Base-by-base conservation (phyloP, 1,140 invertebrate species). In the Zaprionus ghesquierei region DNA sequence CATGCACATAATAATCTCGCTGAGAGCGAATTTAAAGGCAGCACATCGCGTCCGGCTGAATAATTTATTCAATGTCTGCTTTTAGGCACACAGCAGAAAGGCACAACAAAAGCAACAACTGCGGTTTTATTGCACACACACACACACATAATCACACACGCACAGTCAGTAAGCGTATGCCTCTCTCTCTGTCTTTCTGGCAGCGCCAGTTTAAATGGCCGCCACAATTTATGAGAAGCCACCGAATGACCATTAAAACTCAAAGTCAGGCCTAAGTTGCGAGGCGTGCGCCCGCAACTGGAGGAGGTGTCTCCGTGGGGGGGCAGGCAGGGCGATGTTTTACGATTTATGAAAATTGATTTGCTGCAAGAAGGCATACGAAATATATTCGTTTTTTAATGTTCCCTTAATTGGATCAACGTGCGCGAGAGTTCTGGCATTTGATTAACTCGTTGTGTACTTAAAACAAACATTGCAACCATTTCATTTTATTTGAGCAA, bases 61-160 rank as follows among this genome's bases (percentile, higher is more conserved):
- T 89, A 89, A 89, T 89, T 89, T 89, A 89, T 89, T 89, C 87
- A 89, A 89, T 89, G 84, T 84, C 77, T 84, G 81, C 84, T 87
- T 77, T 87, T 89, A 84, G 84, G 79, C 79, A 62, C 82, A 81
- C n/a, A n/a, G 54, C 61, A 58, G 29, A 41, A 15, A 33, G 23
- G 13, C 33, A 72, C 49, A 51, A 46, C 56, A 38, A 62, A 68
- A 61, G 46, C 50, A 77, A 82, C 82, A 82, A 82, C 66, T 79
- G 82, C 29, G 69, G 58, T 59, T 82, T 87, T 89, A 89, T 89
- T 89, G 84, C 84, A 77, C 51, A 62, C 69, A 61, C 54, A 27
- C 15, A 60, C 13, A 64, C 53, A 27, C 53, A 38, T 35, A 49
- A 49, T 22, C 62, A 59, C 62, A 53, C 15, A 60, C 15, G 35